phyloP scores from a whole-genome alignment of 2,888 invertebrate genomes.

The Calliphora vomitoria region DNA sequence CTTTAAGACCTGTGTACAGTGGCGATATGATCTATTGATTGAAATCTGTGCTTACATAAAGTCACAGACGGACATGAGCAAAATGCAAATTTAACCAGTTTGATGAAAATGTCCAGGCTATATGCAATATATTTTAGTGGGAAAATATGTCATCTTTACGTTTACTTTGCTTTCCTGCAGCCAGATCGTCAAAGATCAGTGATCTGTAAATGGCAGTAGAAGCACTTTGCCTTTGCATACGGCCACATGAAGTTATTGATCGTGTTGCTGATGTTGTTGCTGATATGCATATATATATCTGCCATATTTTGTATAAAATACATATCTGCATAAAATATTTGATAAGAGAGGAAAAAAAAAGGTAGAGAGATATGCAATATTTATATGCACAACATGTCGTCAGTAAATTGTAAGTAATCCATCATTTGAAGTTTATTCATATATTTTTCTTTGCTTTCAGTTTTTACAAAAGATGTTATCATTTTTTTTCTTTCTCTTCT shows the following conservation, averaged over 20 bases:
- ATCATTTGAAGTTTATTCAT: constrained; percentile 66
- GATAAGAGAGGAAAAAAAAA: constrained; percentile 55
- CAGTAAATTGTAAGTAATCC: constrained; percentile 71
- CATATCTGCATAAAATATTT: constrained; percentile 71
- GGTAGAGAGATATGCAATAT: constrained; percentile 2
- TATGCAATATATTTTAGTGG: constrained; percentile 50
- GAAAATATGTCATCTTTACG: constrained; percentile 70
- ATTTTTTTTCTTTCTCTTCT: not conserved
- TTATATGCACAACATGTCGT: constrained; percentile 70
- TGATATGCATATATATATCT: constrained; percentile 65
- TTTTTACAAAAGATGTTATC: not conserved
- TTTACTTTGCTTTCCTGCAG: constrained; percentile 1
- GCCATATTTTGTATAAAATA: constrained; percentile 54
- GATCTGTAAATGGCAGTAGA: constrained; percentile 64
- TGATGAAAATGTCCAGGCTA: constrained; percentile 22
- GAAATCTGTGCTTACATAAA: constrained; percentile 47
- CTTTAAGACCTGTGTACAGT: constrained; percentile 40
- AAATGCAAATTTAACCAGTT: constrained; percentile 67
- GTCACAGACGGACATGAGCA: not conserved
- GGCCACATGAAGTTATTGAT: constrained; percentile 35
- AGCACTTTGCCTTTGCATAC: constrained; percentile 47
- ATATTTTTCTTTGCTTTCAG: constrained; percentile 1
- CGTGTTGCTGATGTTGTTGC: constrained; percentile 69
- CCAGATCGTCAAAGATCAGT: constrained; percentile 63
- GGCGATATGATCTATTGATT: constrained; percentile 72